Conservation (phyloP, 2,113 vertebrate species). For the Hemiprocne comata region DNA sequence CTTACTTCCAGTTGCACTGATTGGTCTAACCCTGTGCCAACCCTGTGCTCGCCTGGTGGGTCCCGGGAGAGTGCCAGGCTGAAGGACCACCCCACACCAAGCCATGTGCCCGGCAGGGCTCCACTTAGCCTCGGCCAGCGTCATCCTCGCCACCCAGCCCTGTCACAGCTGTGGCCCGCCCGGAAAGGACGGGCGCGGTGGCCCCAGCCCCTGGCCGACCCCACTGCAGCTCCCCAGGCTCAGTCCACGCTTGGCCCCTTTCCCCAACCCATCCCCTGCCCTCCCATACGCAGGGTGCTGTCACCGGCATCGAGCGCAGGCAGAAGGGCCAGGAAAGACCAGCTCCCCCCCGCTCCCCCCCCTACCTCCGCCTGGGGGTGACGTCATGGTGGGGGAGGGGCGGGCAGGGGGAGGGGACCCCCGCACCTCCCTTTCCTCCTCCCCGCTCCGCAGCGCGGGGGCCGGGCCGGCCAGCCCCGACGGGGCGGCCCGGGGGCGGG, state of each 20-base stretch:
- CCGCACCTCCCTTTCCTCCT: neutral
- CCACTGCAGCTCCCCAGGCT: neutral
- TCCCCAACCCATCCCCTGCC: neutral
- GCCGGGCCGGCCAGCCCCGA: slow-evolving; percentile 15
- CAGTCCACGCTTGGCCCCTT: neutral
- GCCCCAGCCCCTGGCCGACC: neutral
- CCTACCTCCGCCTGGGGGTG: neutral
- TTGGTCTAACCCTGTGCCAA: neutral
- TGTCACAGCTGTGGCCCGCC: neutral
- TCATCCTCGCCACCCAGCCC: neutral
- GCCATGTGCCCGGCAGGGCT: neutral
- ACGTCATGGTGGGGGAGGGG: slow-evolving; percentile 58
- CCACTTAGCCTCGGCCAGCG: accelerated
- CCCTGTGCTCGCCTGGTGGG: neutral
- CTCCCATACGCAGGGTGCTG: neutral
- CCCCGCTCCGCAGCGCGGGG: slow-evolving; percentile 23
- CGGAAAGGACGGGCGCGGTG: neutral
- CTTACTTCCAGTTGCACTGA: neutral
- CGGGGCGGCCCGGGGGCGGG: slow-evolving; percentile 26
- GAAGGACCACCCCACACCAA: neutral
- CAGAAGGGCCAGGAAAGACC: neutral
- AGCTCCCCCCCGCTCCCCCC: neutral
- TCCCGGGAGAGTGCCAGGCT: neutral
- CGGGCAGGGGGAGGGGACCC: slow-evolving; percentile 20
- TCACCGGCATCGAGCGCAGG: neutral